Percentiles rank a stretch among this genome's conserved stretches.
These are phyloP conservation scores for Eupithecia vulgata DNA, from an alignment of 2,888 invertebrate genomes.

Conservation along the genomic window DNA sequence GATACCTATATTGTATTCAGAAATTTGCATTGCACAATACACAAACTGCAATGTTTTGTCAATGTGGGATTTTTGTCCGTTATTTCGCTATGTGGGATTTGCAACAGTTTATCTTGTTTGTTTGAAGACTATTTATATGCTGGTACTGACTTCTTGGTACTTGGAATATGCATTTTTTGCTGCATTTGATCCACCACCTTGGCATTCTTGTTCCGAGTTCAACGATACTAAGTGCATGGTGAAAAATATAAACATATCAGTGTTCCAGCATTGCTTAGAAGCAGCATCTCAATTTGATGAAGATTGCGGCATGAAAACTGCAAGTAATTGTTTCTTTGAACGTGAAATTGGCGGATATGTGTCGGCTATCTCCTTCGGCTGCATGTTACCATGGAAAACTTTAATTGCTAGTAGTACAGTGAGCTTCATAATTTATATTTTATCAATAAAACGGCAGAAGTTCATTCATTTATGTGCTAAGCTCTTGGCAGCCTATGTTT, in stretches of 20 bases:
- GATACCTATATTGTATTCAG: conserved; percentile 73
- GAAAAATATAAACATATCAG: conserved; percentile 67
- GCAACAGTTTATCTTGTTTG: conserved; percentile 61
- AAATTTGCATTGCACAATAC: conserved; percentile 74
- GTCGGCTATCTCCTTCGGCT: conserved; percentile 50
- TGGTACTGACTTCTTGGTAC: conserved; percentile 69
- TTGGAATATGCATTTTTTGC: conserved; percentile 68
- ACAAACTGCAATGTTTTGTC: conserved; percentile 66
- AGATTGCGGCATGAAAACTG: conserved; percentile 74
- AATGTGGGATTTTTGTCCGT: conserved; percentile 73
- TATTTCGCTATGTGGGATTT: conserved; percentile 67
- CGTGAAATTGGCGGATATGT: conserved; percentile 66
- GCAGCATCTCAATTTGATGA: conserved; percentile 63
- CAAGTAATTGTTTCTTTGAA: conserved; percentile 70
- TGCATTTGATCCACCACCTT: conserved; percentile 67
- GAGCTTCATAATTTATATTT: conserved; percentile 56
- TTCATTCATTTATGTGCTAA: conserved; percentile 58
- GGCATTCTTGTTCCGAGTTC: conserved; percentile 69
- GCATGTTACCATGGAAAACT: conserved; percentile 63
- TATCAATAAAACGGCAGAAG: conserved; percentile 65
- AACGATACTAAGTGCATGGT: conserved; percentile 69
- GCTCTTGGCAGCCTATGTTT: conserved; percentile 56
- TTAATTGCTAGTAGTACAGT: conserved; percentile 52
- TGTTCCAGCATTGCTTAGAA: conserved; percentile 75
- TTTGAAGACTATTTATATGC: conserved; percentile 62